Evolutionary conservation across 2,797 vertebrate genomes (phyloP).

Genomic region (Rallus crepitans): DNA sequence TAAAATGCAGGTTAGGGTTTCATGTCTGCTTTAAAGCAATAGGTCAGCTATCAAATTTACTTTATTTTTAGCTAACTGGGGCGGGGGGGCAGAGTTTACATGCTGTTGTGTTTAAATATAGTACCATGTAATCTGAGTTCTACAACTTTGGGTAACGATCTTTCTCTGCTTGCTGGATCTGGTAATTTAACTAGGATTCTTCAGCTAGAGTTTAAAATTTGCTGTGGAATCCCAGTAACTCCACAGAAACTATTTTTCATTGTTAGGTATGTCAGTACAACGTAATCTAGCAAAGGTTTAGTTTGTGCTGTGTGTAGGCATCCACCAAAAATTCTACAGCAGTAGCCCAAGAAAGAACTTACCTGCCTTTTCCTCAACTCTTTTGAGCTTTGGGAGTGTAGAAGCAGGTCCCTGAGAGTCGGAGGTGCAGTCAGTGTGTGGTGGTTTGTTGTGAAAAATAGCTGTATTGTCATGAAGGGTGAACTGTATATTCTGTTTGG

Average conservation of each 20-base stretch:
- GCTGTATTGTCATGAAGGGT: background rate
- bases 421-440: background rate
- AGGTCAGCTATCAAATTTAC: constrained; percentile 33
- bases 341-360: background rate
- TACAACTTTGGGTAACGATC: constrained; percentile 28
- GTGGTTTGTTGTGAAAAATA: background rate
- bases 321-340: background rate
- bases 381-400: background rate
- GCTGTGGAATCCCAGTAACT: background rate
- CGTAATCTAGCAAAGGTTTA: background rate
- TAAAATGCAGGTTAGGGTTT: constrained; percentile 17
- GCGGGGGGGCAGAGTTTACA: background rate
- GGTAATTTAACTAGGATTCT: constrained; percentile 13
- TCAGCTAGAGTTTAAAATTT: background rate
- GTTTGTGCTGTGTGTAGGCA: background rate
- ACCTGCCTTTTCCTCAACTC: background rate
- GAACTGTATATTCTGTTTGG: background rate
- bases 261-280: background rate
- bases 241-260: background rate
- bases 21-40: background rate
- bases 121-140: constrained; percentile 48
- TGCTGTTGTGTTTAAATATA: constrained; percentile 52
- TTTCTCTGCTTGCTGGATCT: constrained; percentile 44
- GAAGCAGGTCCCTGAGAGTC: background rate
- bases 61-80: constrained; percentile 64